Percentiles rank a stretch among this genome's conserved stretches.
These are phyloP conservation scores for Larimichthys polyactis DNA, from an alignment of 2,113 vertebrate genomes.

Conservation along the genomic window DNA sequence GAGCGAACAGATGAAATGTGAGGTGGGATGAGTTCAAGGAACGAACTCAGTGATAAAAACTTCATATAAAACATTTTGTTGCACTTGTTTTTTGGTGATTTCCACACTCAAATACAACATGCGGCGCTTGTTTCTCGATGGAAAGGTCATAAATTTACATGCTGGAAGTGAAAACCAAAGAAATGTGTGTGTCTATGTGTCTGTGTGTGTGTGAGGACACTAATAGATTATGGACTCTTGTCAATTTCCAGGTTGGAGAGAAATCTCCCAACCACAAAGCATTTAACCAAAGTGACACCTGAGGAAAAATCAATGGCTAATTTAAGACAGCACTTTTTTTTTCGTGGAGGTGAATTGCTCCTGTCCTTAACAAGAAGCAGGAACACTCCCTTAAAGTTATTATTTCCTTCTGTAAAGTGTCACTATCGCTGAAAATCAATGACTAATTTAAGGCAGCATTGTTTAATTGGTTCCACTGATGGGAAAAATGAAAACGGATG, in stretches of 20 bases:
- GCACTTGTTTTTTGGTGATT: conserved; percentile 6
- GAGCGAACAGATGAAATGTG: no score
- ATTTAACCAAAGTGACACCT: conserved; percentile 81
- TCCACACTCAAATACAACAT: not conserved
- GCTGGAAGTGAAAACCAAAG: not conserved
- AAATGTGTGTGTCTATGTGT: not conserved
- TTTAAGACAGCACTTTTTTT: conserved; percentile 74
- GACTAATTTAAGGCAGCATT: conserved; percentile 80
- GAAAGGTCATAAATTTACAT: conserved; percentile 19
- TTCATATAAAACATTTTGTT: conserved; percentile 3
- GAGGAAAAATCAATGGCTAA: conserved; percentile 82
- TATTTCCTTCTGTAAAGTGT: conserved; percentile 79
- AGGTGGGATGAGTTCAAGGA: no score
- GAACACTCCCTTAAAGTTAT: conserved; percentile 75
- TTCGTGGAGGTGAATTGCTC: conserved; percentile 74
- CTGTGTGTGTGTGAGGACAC: conserved; percentile 20
- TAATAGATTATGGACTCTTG: conserved; percentile 67
- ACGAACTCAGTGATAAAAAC: no score
- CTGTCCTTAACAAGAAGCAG: conserved; percentile 51
- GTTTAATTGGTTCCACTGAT: conserved; percentile 82
- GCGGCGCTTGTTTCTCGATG: not conserved
- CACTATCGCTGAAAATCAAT: conserved; percentile 82
- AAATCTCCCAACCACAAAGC: conserved; percentile 64
- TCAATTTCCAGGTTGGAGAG: conserved; percentile 70
- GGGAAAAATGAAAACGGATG: conserved; percentile 84